Percentiles rank a stretch among this genome's conserved stretches.
Evolutionary conservation across 2,797 vertebrate species (phyloP).

Genomic region (Chiloscyllium punctatum): DNA sequence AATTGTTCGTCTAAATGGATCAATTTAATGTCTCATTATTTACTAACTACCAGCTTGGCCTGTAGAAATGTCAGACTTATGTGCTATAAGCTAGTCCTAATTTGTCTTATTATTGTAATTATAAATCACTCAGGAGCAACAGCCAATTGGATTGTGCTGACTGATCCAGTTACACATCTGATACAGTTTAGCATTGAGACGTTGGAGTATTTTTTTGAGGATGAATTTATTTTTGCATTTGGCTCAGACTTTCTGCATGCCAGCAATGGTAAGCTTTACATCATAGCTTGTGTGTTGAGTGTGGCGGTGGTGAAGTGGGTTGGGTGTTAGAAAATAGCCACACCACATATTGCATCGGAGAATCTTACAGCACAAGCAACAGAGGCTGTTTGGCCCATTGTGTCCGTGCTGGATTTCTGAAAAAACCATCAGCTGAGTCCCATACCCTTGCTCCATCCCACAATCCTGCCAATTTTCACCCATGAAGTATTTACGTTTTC

Average conservation of each 20-base stretch:
- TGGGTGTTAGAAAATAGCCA: background rate
- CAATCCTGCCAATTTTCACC: no score
- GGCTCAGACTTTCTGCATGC: background rate
- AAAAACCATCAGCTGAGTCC: background rate
- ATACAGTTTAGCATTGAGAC: background rate
- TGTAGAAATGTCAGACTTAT: slow-evolving; percentile 11
- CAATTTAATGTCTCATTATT: slow-evolving; percentile 36
- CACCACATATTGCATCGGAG: background rate
- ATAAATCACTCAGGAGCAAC: slow-evolving; percentile 9
- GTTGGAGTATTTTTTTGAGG: background rate
- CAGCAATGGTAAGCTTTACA: background rate
- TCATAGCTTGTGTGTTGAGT: background rate
- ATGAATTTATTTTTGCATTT: no score
- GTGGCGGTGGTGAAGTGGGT: background rate
- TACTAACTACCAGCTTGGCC: slow-evolving; percentile 21
- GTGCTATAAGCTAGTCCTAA: slow-evolving; percentile 8
- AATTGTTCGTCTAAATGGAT: slow-evolving; percentile 34
- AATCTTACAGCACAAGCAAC: no score
- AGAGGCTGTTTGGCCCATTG: background rate
- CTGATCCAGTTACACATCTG: background rate
- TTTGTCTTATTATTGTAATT: slow-evolving; percentile 36
- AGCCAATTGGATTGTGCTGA: background rate
- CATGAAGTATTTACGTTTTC: no score
- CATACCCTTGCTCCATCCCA: no score
- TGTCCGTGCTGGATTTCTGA: background rate